phyloP scores from a whole-genome alignment of 30 jellyfish, hydroid and myxozoan genomes.

The Turritopsis dohrnii region DNA sequence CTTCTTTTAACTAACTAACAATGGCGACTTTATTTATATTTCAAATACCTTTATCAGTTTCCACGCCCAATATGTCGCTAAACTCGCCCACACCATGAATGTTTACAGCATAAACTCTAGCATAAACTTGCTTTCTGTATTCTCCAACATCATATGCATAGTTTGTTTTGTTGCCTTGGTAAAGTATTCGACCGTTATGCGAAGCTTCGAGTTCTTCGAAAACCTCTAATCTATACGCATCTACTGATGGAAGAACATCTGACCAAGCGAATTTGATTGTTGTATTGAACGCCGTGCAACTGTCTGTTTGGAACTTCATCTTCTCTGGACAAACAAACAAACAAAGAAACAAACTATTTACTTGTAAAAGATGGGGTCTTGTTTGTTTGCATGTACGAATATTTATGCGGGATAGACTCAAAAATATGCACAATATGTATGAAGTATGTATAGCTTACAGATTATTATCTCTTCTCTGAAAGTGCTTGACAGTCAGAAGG shows the following conservation, averaged over 20 bases:
- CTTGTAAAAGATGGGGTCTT: no score
- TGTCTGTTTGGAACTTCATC: slow-evolving; percentile 16
- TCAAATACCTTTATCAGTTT: slow-evolving; percentile 45
- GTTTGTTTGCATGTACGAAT: no score
- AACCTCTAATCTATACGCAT: slow-evolving; percentile 34
- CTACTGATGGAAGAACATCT: background rate
- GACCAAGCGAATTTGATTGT: slow-evolving; percentile 28
- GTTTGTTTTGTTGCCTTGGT: slow-evolving; percentile 38
- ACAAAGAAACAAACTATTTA: no score
- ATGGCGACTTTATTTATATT: no score
- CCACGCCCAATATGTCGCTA: slow-evolving; percentile 37
- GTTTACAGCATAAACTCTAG: slow-evolving; percentile 47
- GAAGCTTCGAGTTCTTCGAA: background rate
- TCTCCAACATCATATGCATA: slow-evolving; percentile 30
- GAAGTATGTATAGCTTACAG: no score
- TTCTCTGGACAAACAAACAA: slow-evolving; percentile 18
- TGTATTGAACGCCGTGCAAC: slow-evolving; percentile 34
- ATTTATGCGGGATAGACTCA: no score
- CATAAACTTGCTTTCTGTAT: slow-evolving; percentile 32
- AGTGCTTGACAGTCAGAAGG: no score
- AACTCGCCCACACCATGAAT: slow-evolving; percentile 47
- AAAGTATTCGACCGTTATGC: slow-evolving; percentile 20
- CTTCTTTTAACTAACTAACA: background rate
- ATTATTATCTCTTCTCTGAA: no score
- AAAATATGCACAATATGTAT: no score